phyloP scores from a whole-genome alignment of 1,140 invertebrate genomes.

The Bathynomus jamesi region DNA sequence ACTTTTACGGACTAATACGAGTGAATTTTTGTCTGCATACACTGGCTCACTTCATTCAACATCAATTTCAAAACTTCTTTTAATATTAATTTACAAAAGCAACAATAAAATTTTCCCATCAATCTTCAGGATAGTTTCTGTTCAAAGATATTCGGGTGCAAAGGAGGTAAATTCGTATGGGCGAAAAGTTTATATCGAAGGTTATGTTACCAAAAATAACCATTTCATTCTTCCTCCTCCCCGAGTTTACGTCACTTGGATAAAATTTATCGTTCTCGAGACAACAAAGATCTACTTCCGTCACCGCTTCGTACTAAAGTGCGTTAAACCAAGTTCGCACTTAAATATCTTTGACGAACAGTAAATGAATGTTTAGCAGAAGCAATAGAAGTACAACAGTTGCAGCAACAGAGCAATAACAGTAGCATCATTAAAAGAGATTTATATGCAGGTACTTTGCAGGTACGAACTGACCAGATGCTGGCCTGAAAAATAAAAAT shows the following conservation, averaged over 20 bases:
- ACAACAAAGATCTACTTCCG: too few relatives aligned
- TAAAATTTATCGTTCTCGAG: too few relatives aligned
- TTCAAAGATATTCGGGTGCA: neutral
- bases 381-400: neutral
- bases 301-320: too few relatives aligned
- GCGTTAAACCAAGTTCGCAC: neutral
- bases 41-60: neutral
- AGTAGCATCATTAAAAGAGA: constrained; percentile 1
- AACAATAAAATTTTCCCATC: neutral
- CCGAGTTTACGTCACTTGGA: too few relatives aligned
- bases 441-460: constrained; percentile 1
- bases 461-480: neutral
- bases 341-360: neutral
- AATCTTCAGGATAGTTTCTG: neutral
- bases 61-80: neutral
- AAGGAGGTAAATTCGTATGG: too few relatives aligned
- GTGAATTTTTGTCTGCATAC: too few relatives aligned
- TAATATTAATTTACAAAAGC: neutral
- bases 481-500: neutral
- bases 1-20: too few relatives aligned
- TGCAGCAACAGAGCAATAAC: neutral
- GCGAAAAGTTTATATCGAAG: too few relatives aligned
- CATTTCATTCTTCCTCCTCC: too few relatives aligned
- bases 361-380: neutral
- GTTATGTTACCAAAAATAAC: too few relatives aligned